Conservation (phyloP, 2,888 invertebrate species). For the Nomada flava region DNA sequence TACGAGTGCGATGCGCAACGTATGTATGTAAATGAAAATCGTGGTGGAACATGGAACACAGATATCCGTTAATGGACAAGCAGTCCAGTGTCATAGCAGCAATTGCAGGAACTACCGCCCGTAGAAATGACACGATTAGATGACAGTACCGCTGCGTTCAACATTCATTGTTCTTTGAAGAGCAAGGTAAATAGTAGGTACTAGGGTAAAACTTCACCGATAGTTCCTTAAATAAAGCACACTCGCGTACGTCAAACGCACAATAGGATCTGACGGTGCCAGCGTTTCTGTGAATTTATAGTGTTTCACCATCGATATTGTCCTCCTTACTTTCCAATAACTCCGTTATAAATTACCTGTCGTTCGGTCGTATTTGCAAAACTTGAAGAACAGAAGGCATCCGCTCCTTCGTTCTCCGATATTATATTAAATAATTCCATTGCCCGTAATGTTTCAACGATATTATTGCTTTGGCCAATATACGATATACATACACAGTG, state of each 20-base stretch:
- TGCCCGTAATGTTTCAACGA: no score
- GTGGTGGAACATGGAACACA: slow-evolving; percentile 30
- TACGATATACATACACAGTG: no score
- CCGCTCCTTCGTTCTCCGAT: slow-evolving; percentile 1
- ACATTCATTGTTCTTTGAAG: slow-evolving; percentile 60
- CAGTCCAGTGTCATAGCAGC: slow-evolving; percentile 38
- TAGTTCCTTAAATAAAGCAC: slow-evolving; percentile 60
- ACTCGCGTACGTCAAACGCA: slow-evolving; percentile 39
- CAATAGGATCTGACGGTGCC: slow-evolving; percentile 51
- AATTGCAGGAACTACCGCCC: slow-evolving; percentile 39
- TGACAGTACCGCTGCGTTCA: slow-evolving; percentile 28
- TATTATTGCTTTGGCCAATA: no score
- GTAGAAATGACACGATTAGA: slow-evolving; percentile 47
- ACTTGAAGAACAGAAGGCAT: slow-evolving; percentile 1
- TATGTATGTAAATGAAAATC: slow-evolving; percentile 61
- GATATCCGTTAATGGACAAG: slow-evolving; percentile 35
- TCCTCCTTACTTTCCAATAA: slow-evolving; percentile 19
- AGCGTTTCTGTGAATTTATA: slow-evolving; percentile 46
- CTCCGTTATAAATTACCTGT: slow-evolving; percentile 3
- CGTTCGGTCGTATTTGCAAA: not conserved
- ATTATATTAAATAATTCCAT: not conserved
- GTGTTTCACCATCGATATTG: slow-evolving; percentile 29
- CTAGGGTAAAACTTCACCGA: slow-evolving; percentile 43
- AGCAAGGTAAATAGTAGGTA: slow-evolving; percentile 46
- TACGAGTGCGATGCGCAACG: slow-evolving; percentile 30